Base-by-base conservation (phyloP, 2,888 invertebrate genomes). In the Troglohyphantes excavatus region DNA sequence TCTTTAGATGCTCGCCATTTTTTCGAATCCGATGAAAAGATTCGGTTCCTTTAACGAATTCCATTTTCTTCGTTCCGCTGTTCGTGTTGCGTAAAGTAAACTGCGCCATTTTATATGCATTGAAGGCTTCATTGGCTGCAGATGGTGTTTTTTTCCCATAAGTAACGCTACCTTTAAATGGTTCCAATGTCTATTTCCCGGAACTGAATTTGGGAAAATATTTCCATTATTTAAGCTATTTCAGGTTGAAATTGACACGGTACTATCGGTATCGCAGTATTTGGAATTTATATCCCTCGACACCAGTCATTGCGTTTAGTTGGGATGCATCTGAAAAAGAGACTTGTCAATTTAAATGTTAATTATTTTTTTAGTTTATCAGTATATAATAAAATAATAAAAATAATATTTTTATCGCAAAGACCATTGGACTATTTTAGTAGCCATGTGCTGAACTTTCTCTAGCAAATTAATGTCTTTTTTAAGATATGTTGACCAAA, bases 121-220 rank as follows among this genome's bases (percentile, higher is more conserved):
- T 61, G 72, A 82, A 82, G 23, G 39, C n/a, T 70, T 39, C 26
- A 61, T 82, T 72, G 29, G 6, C n/a, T 5, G 3, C 27, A 70
- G 82, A 70, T 61, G 39, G 21, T 81, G 7, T 61, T 70, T 70
- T 13, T 29, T 68, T 17, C 65, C n/a, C 29, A 27, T 29, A 46
- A 61, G 46, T 67, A 78, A 59, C 26, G 53, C n/a, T 53, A 53
- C 53, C n/a, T 53, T n/a, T 53, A n/a, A 17, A 53, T 53, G 53
- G 17, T 61, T 61, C 23, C 9, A 13, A 61, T 5, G 5, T 61
- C 23, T n/a, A 21, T 61, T 23, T 61, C 63, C 19, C 63, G 9
- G 13, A 2, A 27, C 7, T 26, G 26, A 27, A 21, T 13, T 67
- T 27, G 13, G 26, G 26, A 67, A 67, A 67, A 7, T 63, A 23